Base-by-base conservation (phyloP, 2,797 vertebrate species). In the Diceros bicornis region DNA sequence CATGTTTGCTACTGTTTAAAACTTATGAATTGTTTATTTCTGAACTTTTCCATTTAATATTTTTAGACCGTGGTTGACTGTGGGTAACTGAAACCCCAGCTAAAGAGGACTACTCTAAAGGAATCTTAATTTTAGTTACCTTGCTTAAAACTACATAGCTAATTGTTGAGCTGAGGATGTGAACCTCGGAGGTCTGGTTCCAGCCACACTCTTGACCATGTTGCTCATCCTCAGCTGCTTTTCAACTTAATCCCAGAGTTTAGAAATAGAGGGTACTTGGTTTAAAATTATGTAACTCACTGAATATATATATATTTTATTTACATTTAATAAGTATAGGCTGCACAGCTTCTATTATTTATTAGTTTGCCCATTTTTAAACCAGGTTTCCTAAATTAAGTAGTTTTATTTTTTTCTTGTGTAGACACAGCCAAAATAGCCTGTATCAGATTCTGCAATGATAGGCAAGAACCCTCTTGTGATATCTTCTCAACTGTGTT, bases 401-500 rank as follows among this genome's bases (percentile, higher is more conserved):
- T 71, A 47, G 14, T 82, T 93, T 74, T 82, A 50, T 64, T 69
- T 69, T 94, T 94, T 88, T 93, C 32, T 88, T 82, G 75, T 32
- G 18, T 66, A 91, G 32, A 69, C 52, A 64, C 25, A 94, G 44
- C 27, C 66, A 68, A 91, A 81, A 72, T 44, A 82, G 18, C 20
- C 75, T 90, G 69, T 23, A 69, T 61, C 41, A 71, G 74, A 77
- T 93, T 68, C 50, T 72, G 16, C 50, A 72, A 8, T 41, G 27
- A 83, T 23, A 91, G 68, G 17, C 81, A 78, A 57, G 23, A 79
- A 6, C 7, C 4, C 72, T 21, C 21, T 61, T 57, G 25, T 44
- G 64, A 82, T 61, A 32, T 92, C 78, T 90, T 86, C 92, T 92
- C n/a, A n/a, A 79, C 41, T 66, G 14, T 41, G 20, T 50, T 78